Base-by-base conservation (phyloP, 2,888 invertebrate species). In the Elmis aenea region DNA sequence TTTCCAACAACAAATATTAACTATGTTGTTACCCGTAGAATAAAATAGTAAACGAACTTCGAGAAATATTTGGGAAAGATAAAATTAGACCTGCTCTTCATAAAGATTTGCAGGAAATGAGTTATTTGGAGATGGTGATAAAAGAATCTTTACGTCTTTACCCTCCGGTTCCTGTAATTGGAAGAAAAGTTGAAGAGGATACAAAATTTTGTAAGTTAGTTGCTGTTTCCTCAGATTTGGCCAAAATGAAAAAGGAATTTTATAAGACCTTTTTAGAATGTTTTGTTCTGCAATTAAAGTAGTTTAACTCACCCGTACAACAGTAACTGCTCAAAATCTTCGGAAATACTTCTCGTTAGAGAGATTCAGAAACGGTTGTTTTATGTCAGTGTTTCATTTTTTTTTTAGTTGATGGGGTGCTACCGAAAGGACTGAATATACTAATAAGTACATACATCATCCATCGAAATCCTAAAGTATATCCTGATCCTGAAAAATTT, bases 111-210 rank as follows among this genome's bases (percentile, higher is more conserved):
- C 60, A 67, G 28, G 61, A 71, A 42, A 73, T 75, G 74, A 73
- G 71, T 52, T 75, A 74, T 51, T 61, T 75, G 45, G 74, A 74
- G 26, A 48, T 67, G 26, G 71, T 74, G 0, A 69, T 75, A 23
- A 76, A 72, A 45, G 75, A 76, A 52, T 57, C 70, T 1, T 59
- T 75, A 22, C 58, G 76, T 8, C 42, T 76, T 8, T 75, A 66
- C 43, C 74, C 76, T 0, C 65, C 74, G 0, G 75, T 74, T 1
- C 75, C 75, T 1, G 38, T 73, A 1, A 70, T 72, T 36, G 69
- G 66, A 45, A 61, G 75, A 42, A 43, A 56, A 25, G 53, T 70
- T 1, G 58, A 55, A 2, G 63, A 67, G 44, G 72, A 73, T 22
- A 57, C 57, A 5, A 44, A 54, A 44, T 48, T 57, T 29, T 55